These are phyloP conservation scores for Erythrocebus patas DNA, from an alignment of 2,113 vertebrate species.

Conservation along the genomic window DNA sequence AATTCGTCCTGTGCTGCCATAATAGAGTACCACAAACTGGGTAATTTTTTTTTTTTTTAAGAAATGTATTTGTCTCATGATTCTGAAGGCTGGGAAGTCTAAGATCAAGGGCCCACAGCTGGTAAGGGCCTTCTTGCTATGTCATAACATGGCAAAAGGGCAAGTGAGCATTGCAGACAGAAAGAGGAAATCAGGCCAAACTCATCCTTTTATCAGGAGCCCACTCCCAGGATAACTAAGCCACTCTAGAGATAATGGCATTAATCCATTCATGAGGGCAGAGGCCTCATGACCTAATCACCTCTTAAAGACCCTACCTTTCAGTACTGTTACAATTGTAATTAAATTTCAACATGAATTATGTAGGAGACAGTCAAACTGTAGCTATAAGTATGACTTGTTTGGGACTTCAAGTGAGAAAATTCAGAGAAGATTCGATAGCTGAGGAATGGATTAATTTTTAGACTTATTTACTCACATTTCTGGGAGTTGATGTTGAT, in stretches of 20 bases:
- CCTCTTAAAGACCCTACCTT: not conserved
- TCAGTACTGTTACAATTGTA: not conserved
- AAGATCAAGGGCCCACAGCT: not conserved
- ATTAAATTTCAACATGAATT: not conserved
- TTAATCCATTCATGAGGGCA: not conserved
- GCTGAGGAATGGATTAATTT: not conserved
- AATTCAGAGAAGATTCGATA: not conserved
- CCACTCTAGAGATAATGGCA: not conserved
- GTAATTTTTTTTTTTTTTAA: not conserved
- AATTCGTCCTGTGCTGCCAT: not conserved
- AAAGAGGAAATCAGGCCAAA: not conserved
- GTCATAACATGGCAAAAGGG: not conserved
- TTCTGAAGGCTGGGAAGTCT: not conserved
- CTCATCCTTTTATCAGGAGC: not conserved
- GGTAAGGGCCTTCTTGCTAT: not conserved
- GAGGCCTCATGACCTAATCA: not conserved
- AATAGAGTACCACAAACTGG: not conserved
- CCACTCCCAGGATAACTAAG: not conserved
- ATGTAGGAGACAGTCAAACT: not conserved
- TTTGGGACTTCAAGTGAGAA: not conserved
- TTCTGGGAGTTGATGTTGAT: not conserved
- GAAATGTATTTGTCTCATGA: not conserved
- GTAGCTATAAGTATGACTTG: not conserved
- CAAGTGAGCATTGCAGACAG: not conserved
- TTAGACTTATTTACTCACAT: not conserved